These are phyloP conservation scores for Sebastes taczanowskii DNA, from an alignment of 2,797 vertebrate species.

Conservation along the genomic window DNA sequence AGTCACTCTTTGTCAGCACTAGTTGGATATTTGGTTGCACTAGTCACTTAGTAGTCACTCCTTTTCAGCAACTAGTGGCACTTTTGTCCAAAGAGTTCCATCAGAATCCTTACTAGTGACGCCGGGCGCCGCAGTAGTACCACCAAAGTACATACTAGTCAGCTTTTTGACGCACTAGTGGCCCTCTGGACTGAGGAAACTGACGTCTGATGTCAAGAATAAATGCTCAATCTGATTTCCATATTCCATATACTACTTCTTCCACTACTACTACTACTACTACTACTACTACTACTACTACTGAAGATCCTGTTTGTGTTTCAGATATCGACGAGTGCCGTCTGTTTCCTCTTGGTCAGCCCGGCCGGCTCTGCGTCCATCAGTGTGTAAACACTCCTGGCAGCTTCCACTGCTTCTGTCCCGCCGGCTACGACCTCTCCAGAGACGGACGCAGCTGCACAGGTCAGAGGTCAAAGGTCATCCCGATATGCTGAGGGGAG, in stretches of 20 bases:
- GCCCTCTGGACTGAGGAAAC: too few species aligned
- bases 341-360: constrained; percentile 78
- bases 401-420: constrained; percentile 88
- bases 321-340: constrained; percentile 89
- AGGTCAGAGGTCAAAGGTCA: constrained; percentile 70
- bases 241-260: neutral
- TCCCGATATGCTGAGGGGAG: neutral
- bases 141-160: too few species aligned
- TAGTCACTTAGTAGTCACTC: too few species aligned
- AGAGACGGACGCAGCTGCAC: constrained; percentile 80
- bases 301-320: constrained; percentile 2
- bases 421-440: constrained; percentile 80
- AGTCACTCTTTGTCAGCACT: too few species aligned
- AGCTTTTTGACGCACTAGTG: too few species aligned
- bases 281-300: too few species aligned
- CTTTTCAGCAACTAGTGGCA: too few species aligned
- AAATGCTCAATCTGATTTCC: neutral
- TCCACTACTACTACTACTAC: neutral
- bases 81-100: too few species aligned
- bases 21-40: too few species aligned
- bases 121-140: too few species aligned
- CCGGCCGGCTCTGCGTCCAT: constrained; percentile 83
- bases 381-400: constrained; percentile 87
- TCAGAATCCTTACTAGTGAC: too few species aligned
- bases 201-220: neutral